phyloP scores from a whole-genome alignment of 2,888 invertebrate genomes.

The Phorcus lineatus region DNA sequence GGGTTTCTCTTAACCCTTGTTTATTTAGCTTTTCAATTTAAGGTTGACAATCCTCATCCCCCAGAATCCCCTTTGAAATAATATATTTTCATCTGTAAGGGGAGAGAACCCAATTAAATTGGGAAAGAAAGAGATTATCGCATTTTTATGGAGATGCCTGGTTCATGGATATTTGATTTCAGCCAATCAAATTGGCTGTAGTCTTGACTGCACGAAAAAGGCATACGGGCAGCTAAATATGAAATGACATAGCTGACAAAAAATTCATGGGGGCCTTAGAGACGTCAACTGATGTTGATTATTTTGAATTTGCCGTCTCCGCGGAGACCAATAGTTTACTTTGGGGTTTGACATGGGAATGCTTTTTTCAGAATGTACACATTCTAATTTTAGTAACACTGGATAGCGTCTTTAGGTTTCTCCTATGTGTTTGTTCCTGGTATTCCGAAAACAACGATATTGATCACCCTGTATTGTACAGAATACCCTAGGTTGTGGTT shows the following conservation, averaged over 20 bases:
- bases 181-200: background rate
- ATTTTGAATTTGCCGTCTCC: constrained; percentile 13
- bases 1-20: no score
- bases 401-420: background rate
- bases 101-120: constrained; percentile 17
- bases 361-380: background rate
- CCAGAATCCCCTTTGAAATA: constrained; percentile 7
- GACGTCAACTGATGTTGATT: constrained; percentile 7
- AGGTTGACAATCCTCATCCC: background rate
- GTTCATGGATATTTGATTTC: background rate
- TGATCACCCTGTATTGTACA: background rate
- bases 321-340: background rate
- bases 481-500: constrained; percentile 12
- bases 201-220: background rate
- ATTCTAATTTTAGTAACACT: background rate
- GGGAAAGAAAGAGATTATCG: constrained; percentile 10
- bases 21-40: background rate
- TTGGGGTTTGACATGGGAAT: background rate
- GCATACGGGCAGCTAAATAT: constrained; percentile 6
- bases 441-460: constrained; percentile 22
- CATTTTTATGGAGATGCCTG: background rate
- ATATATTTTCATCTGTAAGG: constrained; percentile 10
- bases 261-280: constrained; percentile 12
- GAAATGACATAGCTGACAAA: background rate
- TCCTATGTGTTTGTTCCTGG: background rate